Conservation (phyloP, 2,888 invertebrate species). For the Epistrophella euchroma region DNA sequence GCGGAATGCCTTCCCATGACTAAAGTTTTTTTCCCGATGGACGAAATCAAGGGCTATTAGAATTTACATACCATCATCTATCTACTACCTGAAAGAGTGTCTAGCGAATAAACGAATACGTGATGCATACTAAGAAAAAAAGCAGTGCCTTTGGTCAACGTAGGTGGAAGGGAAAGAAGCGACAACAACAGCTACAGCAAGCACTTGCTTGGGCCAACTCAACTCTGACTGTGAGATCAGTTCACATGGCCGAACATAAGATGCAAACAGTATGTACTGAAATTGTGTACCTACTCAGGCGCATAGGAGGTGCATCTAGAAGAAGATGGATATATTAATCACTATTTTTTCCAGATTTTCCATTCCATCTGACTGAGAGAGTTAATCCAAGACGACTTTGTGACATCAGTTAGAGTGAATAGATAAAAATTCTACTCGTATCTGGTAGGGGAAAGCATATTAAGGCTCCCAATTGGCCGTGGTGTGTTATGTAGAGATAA, state of each 20-base stretch:
- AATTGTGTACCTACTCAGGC: conserved; percentile 51
- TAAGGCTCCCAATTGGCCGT: conserved; percentile 67
- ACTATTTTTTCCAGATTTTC: conserved; percentile 62
- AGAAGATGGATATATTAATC: conserved; percentile 66
- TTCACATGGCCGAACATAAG: conserved; percentile 72
- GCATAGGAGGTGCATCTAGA: conserved; percentile 75
- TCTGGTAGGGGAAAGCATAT: conserved; percentile 64
- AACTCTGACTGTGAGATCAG: conserved; percentile 48
- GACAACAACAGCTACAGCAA: conserved; percentile 39
- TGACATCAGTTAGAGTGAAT: conserved; percentile 57
- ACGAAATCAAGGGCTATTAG: conserved; percentile 82
- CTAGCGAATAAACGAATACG: conserved; percentile 61
- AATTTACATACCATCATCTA: conserved; percentile 80
- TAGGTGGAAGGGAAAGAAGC: conserved; percentile 74
- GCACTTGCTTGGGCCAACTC: conserved; percentile 11
- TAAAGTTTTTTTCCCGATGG: conserved; percentile 80
- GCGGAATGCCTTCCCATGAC: conserved; percentile 81
- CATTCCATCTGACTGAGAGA: conserved; percentile 72
- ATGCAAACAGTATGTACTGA: conserved; percentile 54
- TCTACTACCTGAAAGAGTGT: conserved; percentile 78
- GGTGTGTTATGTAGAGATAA: conserved; percentile 28
- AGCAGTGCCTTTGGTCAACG: conserved; percentile 66
- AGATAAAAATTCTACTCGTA: conserved; percentile 38
- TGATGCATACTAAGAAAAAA: conserved; percentile 64
- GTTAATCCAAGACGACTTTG: conserved; percentile 27